Evolutionary conservation across 92 coral and sea anemone genomes (phyloP).

Genomic region (Pocillopora meandrina): DNA sequence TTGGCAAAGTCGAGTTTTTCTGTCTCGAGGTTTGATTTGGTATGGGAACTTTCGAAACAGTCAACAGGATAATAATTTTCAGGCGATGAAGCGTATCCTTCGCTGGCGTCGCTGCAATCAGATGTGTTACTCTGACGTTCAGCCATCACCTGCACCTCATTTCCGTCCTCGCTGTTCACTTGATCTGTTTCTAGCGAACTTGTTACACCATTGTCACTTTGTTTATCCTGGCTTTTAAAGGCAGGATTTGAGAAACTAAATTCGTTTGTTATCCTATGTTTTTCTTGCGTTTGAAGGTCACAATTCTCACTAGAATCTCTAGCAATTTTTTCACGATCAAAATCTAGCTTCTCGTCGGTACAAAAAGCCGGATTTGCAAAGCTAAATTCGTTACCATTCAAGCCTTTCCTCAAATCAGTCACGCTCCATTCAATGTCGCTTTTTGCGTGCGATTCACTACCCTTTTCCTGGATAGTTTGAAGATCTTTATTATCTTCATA

Average conservation of each 20-base stretch:
- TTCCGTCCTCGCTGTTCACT: neutral
- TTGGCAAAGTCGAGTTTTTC: neutral
- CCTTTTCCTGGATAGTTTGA: neutral
- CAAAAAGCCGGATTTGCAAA: conserved; percentile 36
- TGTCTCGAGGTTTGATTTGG: neutral
- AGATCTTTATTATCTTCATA: neutral
- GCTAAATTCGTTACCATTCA: conserved; percentile 1
- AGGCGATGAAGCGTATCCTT: conserved; percentile 43
- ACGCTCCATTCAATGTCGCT: neutral
- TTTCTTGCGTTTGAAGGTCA: neutral
- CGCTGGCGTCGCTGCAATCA: conserved; percentile 22
- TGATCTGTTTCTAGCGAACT: neutral
- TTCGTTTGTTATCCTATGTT: neutral
- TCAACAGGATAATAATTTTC: conserved; percentile 26
- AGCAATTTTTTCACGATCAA: neutral
- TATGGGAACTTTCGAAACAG: neutral
- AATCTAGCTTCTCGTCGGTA: neutral
- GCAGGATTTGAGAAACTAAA: conserved; percentile 38
- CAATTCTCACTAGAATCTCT: neutral
- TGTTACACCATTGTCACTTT: neutral
- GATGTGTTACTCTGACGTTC: conserved; percentile 32
- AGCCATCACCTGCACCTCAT: neutral
- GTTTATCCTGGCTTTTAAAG: conserved; percentile 15
- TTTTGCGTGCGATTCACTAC: neutral
- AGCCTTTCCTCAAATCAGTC: neutral